A percentile compares a stretch with the other conserved stretches of the same genome.
Evolutionary conservation across 1,140 invertebrate species (phyloP).

Genomic region (Trichoplusia ni): DNA sequence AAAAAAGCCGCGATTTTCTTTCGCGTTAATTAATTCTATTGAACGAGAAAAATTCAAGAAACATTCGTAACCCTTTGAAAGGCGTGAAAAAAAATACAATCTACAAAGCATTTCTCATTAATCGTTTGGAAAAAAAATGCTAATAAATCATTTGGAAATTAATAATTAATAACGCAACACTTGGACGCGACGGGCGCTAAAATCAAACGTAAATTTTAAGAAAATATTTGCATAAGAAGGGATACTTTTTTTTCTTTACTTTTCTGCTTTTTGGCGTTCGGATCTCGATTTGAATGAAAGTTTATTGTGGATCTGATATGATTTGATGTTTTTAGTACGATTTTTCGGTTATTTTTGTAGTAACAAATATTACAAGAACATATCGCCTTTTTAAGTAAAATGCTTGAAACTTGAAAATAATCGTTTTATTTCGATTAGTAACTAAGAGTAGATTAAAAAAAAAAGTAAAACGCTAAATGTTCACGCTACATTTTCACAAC

Average conservation of each 20-base stretch:
- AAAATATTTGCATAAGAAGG: slow-evolving; percentile 67
- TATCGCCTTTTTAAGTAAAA: no score
- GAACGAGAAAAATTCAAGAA: slow-evolving; percentile 39
- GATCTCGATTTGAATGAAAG: slow-evolving; percentile 46
- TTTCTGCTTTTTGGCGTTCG: slow-evolving; percentile 32
- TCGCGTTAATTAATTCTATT: slow-evolving; percentile 49
- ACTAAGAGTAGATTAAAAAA: no score
- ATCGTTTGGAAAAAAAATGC: slow-evolving; percentile 39
- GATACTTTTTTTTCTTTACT: slow-evolving; percentile 44
- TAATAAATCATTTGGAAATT: slow-evolving; percentile 74
- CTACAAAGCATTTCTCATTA: slow-evolving; percentile 62
- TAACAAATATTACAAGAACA: no score
- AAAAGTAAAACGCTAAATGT: no score
- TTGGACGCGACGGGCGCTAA: slow-evolving; percentile 47
- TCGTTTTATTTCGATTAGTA: no score
- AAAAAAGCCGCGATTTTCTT: slow-evolving; percentile 36
- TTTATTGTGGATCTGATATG: slow-evolving; percentile 40
- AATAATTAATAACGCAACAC: slow-evolving; percentile 66
- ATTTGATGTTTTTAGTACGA: background rate
- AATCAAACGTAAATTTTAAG: slow-evolving; percentile 66
- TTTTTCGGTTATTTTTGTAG: no score
- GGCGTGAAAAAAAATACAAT: slow-evolving; percentile 56
- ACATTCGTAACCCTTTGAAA: slow-evolving; percentile 60
- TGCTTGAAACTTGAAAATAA: no score
- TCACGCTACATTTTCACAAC: no score